Evolutionary conservation across 1,140 invertebrate species (phyloP).

Genomic region (Maniola jurtina): DNA sequence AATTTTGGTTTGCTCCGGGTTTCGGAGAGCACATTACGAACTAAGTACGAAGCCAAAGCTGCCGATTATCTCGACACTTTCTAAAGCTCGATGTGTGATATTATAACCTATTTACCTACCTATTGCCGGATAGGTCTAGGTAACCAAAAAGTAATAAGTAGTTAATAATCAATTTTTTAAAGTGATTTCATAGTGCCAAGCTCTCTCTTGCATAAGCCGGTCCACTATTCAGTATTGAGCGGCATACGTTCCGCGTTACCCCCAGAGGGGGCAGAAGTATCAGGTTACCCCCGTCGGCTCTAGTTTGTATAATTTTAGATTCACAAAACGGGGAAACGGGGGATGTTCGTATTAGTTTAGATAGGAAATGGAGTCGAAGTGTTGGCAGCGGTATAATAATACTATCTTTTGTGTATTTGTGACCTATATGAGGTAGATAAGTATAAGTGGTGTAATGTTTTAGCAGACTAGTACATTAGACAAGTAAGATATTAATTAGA

Average conservation of each 20-base stretch:
- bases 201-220: constrained; percentile 13
- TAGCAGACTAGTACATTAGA: too few relatives aligned
- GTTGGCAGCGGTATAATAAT: background rate
- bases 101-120: too few relatives aligned
- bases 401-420: background rate
- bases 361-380: constrained; percentile 16
- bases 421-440: too few relatives aligned
- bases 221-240: constrained; percentile 42
- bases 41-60: too few relatives aligned
- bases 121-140: too few relatives aligned
- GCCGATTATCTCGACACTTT: too few relatives aligned
- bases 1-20: too few relatives aligned
- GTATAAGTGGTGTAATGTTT: too few relatives aligned
- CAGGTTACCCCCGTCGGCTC: constrained; percentile 44
- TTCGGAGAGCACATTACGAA: too few relatives aligned
- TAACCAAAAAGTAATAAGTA: constrained; percentile 1
- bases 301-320: constrained; percentile 49
- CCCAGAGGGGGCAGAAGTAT: constrained; percentile 33
- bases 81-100: too few relatives aligned
- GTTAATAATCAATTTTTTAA: too few relatives aligned
- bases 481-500: too few relatives aligned
- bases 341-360: constrained; percentile 30
- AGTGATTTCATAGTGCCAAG: background rate
- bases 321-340: constrained; percentile 26
- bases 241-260: constrained; percentile 47